Conservation (phyloP, 35 echinoderm and acorn worm species). For the Apostichopus japonicus region DNA sequence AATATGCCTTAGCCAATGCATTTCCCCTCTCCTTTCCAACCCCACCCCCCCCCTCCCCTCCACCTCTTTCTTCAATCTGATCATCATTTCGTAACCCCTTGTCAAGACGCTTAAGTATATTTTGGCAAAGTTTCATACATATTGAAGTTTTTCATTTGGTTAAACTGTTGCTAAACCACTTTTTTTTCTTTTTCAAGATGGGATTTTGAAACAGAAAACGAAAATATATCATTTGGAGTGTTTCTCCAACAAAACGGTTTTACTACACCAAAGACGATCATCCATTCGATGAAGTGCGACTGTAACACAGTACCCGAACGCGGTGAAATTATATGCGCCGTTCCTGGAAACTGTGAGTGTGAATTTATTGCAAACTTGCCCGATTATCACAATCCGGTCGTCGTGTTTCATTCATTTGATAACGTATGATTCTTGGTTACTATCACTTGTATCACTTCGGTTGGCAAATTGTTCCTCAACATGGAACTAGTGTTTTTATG, state of each 20-base stretch:
- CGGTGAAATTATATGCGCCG: slow-evolving; percentile 49
- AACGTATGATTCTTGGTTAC: too few relatives aligned
- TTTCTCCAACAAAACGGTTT: slow-evolving; percentile 23
- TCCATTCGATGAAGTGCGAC: slow-evolving; percentile 16
- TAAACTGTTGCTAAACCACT: neutral
- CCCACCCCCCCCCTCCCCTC: neutral
- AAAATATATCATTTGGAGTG: slow-evolving; percentile 61
- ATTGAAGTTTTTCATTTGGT: neutral
- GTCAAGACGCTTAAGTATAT: neutral
- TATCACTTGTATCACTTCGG: too few relatives aligned
- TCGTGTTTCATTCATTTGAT: too few relatives aligned
- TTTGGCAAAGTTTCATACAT: neutral
- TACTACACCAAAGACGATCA: slow-evolving; percentile 8
- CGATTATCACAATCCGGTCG: too few relatives aligned
- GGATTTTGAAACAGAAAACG: slow-evolving; percentile 63
- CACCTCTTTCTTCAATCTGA: too few relatives aligned
- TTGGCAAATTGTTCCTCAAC: too few relatives aligned
- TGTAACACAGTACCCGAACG: slow-evolving; percentile 58
- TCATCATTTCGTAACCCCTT: too few relatives aligned
- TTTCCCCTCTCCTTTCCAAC: neutral
- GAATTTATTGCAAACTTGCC: neutral
- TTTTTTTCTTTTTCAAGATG: slow-evolving; percentile 40
- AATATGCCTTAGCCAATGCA: neutral
- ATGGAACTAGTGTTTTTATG: too few relatives aligned
- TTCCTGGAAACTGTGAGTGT: slow-evolving; percentile 63